These are phyloP conservation scores for Alviniconcha strummeri DNA, from an alignment of 2,888 invertebrate species.

Conservation along the genomic window DNA sequence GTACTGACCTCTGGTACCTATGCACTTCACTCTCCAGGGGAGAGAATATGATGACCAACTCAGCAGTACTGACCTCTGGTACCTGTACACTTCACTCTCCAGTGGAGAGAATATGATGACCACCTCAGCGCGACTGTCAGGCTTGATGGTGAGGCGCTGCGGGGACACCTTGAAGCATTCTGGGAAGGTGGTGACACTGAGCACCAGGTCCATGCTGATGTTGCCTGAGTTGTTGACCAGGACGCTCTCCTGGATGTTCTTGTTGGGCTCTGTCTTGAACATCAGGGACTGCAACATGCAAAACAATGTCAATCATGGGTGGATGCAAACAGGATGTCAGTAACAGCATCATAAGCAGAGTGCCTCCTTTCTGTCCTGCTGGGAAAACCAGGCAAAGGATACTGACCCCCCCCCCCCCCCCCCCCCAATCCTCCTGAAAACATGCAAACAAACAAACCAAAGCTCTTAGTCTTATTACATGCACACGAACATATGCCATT, in stretches of 20 bases:
- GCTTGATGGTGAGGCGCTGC: constrained; percentile 46
- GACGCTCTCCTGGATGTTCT: constrained; percentile 41
- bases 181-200: constrained; percentile 51
- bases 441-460: no score
- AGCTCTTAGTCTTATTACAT: no score
- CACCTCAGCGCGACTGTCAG: constrained; percentile 50
- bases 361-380: no score
- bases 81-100: constrained; percentile 32
- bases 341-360: no score
- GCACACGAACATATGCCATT: no score
- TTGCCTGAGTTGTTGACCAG: constrained; percentile 65
- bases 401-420: neutral
- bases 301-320: no score
- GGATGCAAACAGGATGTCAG: no score
- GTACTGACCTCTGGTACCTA: no score
- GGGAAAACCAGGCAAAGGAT: no score
- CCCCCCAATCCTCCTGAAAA: no score
- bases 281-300: constrained; percentile 18
- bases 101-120: constrained; percentile 48
- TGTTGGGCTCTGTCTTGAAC: constrained; percentile 16
- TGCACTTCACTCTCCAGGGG: no score
- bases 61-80: constrained; percentile 47
- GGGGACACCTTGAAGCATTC: constrained; percentile 57
- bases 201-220: constrained; percentile 54
- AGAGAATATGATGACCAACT: no score